These are phyloP conservation scores for Adelges cooleyi DNA, from an alignment of 1,140 invertebrate genomes.

Conservation along the genomic window DNA sequence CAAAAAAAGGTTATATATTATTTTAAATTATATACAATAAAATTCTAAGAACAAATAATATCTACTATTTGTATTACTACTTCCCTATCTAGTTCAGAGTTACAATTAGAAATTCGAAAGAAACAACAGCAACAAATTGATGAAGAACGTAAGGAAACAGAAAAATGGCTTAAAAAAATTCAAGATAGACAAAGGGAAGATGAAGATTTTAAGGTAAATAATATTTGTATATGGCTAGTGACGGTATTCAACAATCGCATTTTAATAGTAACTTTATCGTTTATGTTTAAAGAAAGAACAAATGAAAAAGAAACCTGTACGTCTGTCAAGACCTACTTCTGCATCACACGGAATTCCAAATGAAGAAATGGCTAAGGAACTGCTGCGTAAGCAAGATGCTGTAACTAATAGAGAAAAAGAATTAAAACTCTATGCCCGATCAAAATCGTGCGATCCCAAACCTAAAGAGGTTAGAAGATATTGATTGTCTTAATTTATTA, in stretches of 20 bases:
- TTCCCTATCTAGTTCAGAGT: neutral
- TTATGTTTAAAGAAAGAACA: constrained; percentile 20
- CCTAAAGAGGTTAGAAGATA: neutral
- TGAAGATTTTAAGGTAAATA: constrained; percentile 19
- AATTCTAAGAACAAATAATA: no score
- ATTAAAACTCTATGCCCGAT: neutral
- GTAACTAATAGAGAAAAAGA: constrained; percentile 5
- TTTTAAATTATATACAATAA: no score
- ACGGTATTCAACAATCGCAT: no score
- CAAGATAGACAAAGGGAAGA: constrained; percentile 2
- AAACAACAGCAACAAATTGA: neutral
- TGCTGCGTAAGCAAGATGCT: constrained; percentile 7
- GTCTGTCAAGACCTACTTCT: constrained; percentile 1
- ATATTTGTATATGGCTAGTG: no score
- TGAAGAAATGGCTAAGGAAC: constrained; percentile 19
- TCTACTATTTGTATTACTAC: no score
- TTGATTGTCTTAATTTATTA: no score
- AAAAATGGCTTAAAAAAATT: constrained; percentile 16
- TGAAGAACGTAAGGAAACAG: neutral
- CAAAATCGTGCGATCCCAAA: constrained; percentile 8
- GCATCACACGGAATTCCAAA: neutral
- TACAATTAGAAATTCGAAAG: constrained; percentile 3
- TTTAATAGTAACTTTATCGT: no score
- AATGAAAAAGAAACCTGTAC: constrained; percentile 14
- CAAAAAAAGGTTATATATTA: constrained; percentile 2